Evolutionary conservation across 2,113 vertebrate species (phyloP), one percentile per base, ranked within the genome.

Genomic region (Leptodactylus fuscus): DNA sequence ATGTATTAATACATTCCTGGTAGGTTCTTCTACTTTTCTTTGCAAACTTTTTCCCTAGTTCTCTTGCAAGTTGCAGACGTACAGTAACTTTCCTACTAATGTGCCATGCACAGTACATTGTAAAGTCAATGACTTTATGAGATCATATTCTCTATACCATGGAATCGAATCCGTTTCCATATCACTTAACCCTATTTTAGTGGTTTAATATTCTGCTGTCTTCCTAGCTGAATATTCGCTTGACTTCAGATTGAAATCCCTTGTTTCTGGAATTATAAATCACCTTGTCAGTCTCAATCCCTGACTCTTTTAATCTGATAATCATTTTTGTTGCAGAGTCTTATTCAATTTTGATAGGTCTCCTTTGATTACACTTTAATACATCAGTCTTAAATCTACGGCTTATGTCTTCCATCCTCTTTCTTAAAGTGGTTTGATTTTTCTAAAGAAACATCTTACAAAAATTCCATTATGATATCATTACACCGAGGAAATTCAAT

Each of bases 151-250:
- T 70, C 62, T 41, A 83, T 53, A 69, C 58, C 60, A 69, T 79
- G 24, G 32, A 69, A 85, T 79, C 41, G 60, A 79, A 85, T 86
- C 76, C 55, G 65, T 86, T 86, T 86, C 84, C 84, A 86, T 86
- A 81, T 80, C 84, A 86, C 84, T 86, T 86, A 86, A 86, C 84
- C 84, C 84, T 81, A 73, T 80, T 86, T 79, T 73, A 41, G 48
- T 46, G 24, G 65, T 86, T 86, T 86, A 86, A 86, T 86, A 86
- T 86, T 79, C 76, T 2, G 76, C 83, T 36, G 65, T 81, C 65
- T 73, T 70, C 36, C 62, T 73, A 73, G 69, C 84, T 80, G 76
- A 73, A 73, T 86, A 73, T 81, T 79, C 38, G 77, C 77, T 86
- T 81, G 65, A 55, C 83, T 85, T 73, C 77, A 81, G 76, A 86